Evolutionary conservation across 2,113 vertebrate species (phyloP).

Genomic region (Albula goreensis): DNA sequence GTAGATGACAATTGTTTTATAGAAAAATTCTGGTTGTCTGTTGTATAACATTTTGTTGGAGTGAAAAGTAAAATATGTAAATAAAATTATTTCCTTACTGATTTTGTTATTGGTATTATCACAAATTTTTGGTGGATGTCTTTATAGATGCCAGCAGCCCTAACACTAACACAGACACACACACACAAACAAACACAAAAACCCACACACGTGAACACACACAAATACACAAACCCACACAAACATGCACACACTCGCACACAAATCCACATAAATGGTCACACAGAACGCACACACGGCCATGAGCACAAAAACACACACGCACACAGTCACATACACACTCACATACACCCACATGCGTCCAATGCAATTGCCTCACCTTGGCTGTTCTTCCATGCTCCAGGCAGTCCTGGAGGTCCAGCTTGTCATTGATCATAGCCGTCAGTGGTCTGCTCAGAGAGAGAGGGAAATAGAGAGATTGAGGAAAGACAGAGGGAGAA

Average conservation of each 20-base stretch:
- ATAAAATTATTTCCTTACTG: too few relatives aligned
- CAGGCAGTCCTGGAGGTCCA: constrained; percentile 95
- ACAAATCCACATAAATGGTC: neutral
- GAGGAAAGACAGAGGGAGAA: neutral
- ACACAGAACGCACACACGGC: neutral
- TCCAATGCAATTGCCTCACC: constrained; percentile 65
- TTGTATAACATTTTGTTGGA: too few relatives aligned
- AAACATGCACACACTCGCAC: neutral
- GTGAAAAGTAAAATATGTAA: too few relatives aligned
- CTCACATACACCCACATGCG: constrained; percentile 32
- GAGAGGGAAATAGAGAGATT: neutral
- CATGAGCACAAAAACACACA: constrained; percentile 33
- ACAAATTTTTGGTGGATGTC: too few relatives aligned
- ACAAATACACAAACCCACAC: neutral
- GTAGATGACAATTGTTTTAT: too few relatives aligned
- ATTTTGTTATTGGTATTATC: too few relatives aligned
- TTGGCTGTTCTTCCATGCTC: constrained; percentile 96
- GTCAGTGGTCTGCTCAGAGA: constrained; percentile 77
- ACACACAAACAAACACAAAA: too few relatives aligned
- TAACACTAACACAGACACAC: too few relatives aligned
- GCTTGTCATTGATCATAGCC: constrained; percentile 86
- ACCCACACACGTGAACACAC: neutral
- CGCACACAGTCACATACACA: neutral
- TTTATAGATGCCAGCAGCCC: too few relatives aligned
- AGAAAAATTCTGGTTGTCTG: too few relatives aligned